phyloP scores from a whole-genome alignment of 2,888 invertebrate species.

The Apotomis capreana region DNA sequence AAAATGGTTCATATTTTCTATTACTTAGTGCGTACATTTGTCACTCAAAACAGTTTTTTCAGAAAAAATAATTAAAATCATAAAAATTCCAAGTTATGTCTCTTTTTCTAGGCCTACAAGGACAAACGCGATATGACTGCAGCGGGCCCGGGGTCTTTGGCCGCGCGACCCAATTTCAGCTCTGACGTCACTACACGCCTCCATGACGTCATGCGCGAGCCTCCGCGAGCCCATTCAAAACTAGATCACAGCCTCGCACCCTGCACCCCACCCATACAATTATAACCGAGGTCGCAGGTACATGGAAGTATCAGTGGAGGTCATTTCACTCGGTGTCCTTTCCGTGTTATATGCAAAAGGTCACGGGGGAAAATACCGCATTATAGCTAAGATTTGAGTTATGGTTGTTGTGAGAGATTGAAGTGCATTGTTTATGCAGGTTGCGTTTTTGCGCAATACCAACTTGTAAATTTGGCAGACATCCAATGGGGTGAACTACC shows the following conservation, averaged over 20 bases:
- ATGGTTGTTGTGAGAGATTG: not conserved
- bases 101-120: constrained; percentile 52
- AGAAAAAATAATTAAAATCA: constrained; percentile 1
- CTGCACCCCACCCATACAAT: constrained; percentile 55
- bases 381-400: not conserved
- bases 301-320: constrained; percentile 59
- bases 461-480: not conserved
- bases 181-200: constrained; percentile 80
- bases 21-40: too few species aligned
- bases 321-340: constrained; percentile 61
- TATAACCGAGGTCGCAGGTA: constrained; percentile 58
- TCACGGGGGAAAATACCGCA: constrained; percentile 47
- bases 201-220: constrained; percentile 76
- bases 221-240: constrained; percentile 79
- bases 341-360: constrained; percentile 60
- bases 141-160: constrained; percentile 68
- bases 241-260: constrained; percentile 73
- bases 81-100: constrained; percentile 46
- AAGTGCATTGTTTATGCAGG: not conserved
- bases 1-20: too few species aligned
- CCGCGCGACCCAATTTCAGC: constrained; percentile 72
- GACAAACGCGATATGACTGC: constrained; percentile 64
- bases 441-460: not conserved
- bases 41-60: too few species aligned
- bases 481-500: too few species aligned